Evolutionary conservation across 2,888 invertebrate genomes (phyloP).

Genomic region (Mellilla xanthometata): DNA sequence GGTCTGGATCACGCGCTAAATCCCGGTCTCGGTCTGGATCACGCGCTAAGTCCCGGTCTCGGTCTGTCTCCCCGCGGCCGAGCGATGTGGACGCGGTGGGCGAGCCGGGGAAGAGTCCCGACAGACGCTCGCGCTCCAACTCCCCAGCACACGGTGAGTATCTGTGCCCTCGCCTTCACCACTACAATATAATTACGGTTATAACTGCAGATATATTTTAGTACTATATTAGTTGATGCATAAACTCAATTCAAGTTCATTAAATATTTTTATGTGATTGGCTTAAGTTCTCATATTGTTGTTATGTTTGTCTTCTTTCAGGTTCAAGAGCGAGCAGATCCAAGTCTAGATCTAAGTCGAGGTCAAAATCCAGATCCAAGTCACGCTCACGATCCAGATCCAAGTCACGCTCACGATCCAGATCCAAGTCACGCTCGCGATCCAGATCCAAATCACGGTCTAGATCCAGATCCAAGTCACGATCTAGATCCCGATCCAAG

Average conservation of each 20-base stretch:
- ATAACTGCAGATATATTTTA: not conserved
- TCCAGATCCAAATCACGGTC: slow-evolving; percentile 38
- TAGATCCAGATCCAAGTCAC: slow-evolving; percentile 1
- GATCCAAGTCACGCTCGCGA: slow-evolving; percentile 36
- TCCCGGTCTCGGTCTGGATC: not conserved
- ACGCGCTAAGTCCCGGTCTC: not conserved
- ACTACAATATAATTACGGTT: too few relatives aligned
- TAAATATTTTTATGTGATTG: too few relatives aligned
- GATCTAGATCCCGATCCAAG: slow-evolving; percentile 29
- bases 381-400: slow-evolving; percentile 37
- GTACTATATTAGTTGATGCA: not conserved
- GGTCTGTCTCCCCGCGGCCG: not conserved
- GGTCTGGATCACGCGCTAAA: too few relatives aligned
- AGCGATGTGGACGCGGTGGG: not conserved
- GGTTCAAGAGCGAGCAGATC: slow-evolving; percentile 2
- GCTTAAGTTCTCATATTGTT: too few relatives aligned
- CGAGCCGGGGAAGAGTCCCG: not conserved
- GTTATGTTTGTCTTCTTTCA: too few relatives aligned
- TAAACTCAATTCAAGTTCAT: too few relatives aligned
- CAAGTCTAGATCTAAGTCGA: slow-evolving; percentile 35
- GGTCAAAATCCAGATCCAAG: slow-evolving; percentile 37
- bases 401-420: slow-evolving; percentile 37
- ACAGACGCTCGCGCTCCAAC: not conserved
- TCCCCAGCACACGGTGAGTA: not conserved
- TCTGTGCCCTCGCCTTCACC: too few relatives aligned